Evolutionary conservation across 2,888 invertebrate genomes (phyloP), one percentile per base, ranked within the genome.

Genomic region (Antheraea assamensis): DNA sequence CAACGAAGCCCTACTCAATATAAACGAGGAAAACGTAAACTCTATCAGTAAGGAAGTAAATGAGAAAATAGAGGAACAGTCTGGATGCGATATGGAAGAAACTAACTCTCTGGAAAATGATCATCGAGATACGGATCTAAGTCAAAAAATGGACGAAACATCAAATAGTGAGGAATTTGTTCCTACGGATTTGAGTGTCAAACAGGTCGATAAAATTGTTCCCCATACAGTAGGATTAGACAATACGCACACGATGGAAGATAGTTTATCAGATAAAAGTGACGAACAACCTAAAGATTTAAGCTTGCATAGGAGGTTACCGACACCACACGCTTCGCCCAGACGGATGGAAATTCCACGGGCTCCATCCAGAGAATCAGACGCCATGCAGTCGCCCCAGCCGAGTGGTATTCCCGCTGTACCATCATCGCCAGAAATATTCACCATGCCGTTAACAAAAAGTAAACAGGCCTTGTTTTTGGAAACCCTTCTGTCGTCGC

Each of bases 341-440:
- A 85, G 92, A 76, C 88, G 95, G 79, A 91, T 92, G 78, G 94
- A 94, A 21, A 88, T 93, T 79, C 94, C 95, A 70, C 91, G 97
- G 75, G 96, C 96, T 13, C 95, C 96, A 10, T 97, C 97, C 2
- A 95, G 96, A 76, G 96, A 96, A 81, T 97, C 97, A 1, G 97
- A 97, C 85, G 96, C 97, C 55, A 95, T 96, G 85, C 97, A 97
- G 85, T 97, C 97, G 10, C 97, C 97, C 4, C 96, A 96, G 81
- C 96, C 96, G 4, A 97, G 96, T 79, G 97, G 96, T 30, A 95
- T 97, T 74, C 96, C 97, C 42, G 96, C 96, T 58, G 95, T 97
- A 68, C 96, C 96, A 61, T 96, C 96, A 31, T 96, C 97, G 15
- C 96, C 97, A 24, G 97, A 97, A 88, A 94, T 96, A 82, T 95